Evolutionary conservation across 2,888 invertebrate genomes (phyloP).

Genomic region (Xanthia icteritia): DNA sequence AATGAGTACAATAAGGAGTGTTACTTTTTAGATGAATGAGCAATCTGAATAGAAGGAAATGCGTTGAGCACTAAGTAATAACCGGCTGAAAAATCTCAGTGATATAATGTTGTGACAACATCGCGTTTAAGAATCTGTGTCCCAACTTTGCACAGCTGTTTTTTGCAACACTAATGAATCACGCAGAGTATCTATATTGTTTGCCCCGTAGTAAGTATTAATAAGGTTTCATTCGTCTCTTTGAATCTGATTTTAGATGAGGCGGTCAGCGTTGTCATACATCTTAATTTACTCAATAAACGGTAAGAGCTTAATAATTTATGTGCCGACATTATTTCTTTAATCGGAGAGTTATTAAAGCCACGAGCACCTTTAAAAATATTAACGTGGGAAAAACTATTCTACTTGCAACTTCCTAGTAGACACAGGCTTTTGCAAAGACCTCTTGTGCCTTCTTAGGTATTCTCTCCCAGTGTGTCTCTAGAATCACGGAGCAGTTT

Average conservation of each 20-base stretch:
- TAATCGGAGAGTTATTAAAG: no score
- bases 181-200: neutral
- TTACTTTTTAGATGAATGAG: neutral
- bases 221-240: neutral
- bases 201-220: no score
- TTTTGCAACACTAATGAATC: neutral
- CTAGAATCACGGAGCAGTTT: conserved; percentile 75
- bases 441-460: neutral
- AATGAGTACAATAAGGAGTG: neutral
- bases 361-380: neutral
- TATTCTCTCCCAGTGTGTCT: conserved; percentile 64
- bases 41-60: neutral
- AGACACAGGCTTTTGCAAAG: neutral
- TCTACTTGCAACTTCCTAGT: neutral
- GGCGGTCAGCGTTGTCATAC: neutral
- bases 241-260: conserved; percentile 25
- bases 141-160: neutral
- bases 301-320: conserved; percentile 2
- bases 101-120: neutral
- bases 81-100: neutral
- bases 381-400: neutral
- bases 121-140: neutral
- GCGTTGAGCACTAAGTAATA: neutral
- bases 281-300: conserved; percentile 16
- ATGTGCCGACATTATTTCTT: neutral